Evolutionary conservation across 2,113 vertebrate species (phyloP).

Genomic region (Gymnocephalus cernua): DNA sequence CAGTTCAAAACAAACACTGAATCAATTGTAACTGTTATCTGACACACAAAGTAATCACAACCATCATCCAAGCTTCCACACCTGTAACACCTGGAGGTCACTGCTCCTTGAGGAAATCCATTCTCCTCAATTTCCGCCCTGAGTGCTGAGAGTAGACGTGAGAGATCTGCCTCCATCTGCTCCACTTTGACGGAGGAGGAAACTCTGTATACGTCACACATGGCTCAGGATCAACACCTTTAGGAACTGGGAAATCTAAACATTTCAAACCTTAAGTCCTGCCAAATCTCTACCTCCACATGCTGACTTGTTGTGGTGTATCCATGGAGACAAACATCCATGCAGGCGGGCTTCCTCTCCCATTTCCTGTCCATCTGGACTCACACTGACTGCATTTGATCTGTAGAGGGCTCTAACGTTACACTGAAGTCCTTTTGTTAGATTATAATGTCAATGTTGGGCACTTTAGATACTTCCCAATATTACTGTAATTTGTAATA

Average conservation of each 20-base stretch:
- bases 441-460: not conserved
- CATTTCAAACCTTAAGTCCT: not conserved
- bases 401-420: slow-evolving; percentile 64
- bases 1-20: not conserved
- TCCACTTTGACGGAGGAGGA: slow-evolving; percentile 81
- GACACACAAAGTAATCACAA: not conserved
- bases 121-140: slow-evolving; percentile 78
- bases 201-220: slow-evolving; percentile 77
- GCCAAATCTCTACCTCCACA: slow-evolving; percentile 36
- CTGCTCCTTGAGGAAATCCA: slow-evolving; percentile 40
- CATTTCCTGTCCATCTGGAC: not conserved
- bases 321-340: slow-evolving; percentile 61
- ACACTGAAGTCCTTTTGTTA: slow-evolving; percentile 3
- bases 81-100: slow-evolving; percentile 67
- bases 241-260: not conserved
- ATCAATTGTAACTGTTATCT: not conserved
- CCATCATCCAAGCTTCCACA: not conserved
- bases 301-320: slow-evolving; percentile 61
- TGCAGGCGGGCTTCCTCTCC: slow-evolving; percentile 18
- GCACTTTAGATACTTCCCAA: not conserved
- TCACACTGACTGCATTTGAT: slow-evolving; percentile 26
- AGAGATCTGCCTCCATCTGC: slow-evolving; percentile 84
- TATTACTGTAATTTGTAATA: not conserved
- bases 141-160: slow-evolving; percentile 75
- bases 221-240: slow-evolving; percentile 19